Conservation (phyloP, 1,140 invertebrate species). For the Vanessa tameamea region DNA sequence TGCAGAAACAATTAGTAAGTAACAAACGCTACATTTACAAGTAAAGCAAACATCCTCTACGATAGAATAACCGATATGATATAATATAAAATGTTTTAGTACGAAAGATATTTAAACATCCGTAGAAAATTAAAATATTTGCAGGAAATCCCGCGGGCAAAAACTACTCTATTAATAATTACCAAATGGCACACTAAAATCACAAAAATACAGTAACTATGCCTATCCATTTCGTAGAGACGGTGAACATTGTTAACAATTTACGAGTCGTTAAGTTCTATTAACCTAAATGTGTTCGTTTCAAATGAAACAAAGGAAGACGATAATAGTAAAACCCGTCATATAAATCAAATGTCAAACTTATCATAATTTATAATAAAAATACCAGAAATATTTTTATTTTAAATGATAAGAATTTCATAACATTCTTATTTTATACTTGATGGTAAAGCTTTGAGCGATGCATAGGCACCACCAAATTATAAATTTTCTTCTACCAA, state of each 20-base stretch:
- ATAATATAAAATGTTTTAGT: slow-evolving; percentile 2
- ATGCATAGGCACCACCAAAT: no score
- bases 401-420: no score
- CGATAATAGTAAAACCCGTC: background rate
- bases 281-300: slow-evolving; percentile 7
- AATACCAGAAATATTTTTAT: no score
- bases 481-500: no score
- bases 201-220: slow-evolving; percentile 49
- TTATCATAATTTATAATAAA: no score
- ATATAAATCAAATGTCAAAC: no score
- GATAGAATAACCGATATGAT: no score
- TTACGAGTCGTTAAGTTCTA: slow-evolving; percentile 53
- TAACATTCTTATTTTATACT: no score
- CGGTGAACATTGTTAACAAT: slow-evolving; percentile 48
- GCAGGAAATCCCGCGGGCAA: no score
- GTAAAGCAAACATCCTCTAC: slow-evolving; percentile 8
- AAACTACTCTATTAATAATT: slow-evolving; percentile 22
- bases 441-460: no score
- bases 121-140: no score
- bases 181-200: slow-evolving; percentile 43
- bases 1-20: slow-evolving; percentile 37
- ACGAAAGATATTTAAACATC: no score
- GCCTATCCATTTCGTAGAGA: slow-evolving; percentile 44
- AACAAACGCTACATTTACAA: slow-evolving; percentile 14
- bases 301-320: background rate